Evolutionary conservation across 2,113 vertebrate species (phyloP), one percentile per base, ranked within the genome.

Genomic region (Recurvirostra avosetta): DNA sequence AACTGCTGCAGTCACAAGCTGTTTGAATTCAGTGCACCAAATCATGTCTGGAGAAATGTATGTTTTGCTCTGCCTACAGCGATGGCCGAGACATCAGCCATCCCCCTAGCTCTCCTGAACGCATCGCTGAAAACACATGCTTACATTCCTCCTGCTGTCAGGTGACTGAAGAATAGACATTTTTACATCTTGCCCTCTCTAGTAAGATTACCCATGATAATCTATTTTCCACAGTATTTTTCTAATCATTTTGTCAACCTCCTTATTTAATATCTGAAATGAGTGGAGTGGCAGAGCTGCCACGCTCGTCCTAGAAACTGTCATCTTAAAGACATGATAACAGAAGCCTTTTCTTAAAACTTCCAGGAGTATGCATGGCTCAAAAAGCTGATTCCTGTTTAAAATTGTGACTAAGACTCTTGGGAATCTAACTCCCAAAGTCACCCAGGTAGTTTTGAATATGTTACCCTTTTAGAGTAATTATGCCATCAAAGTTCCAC

Each of bases 361-460:
- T 91, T 96, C 17, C 66, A 95, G 66, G n/a, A 94, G 49, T 50
- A n/a, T 5, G 19, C 61, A 30, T 38, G 40, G 49, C 76, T 94
- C 85, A 75, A 77, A 97, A 91, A 89, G 45, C 66, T 25, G n/a
- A 92, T 49, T 92, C 30, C 70, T 85, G 38, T 58, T 95, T 96
- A 94, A 94, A 95, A 92, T 78, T 71, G 89, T 95, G 89, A 95
- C 88, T 97, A 94, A 96, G 88, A 68, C 86, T 89, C 91, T 79
- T 29, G 94, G 86, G 96, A 95, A 95, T 96, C 91, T 53, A 96
- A 87, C 58, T 97, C 91, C 73, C 95, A 68, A 68, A 96, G 91
- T 96, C 86, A 96, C 88, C 92, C 66, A 97, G 88, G 94, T 94
- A 92, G 66, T 94, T 97, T 61, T 92, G 80, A 95, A 92, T 94